A percentile compares a stretch with the other conserved stretches of the same genome.
Evolutionary conservation across 2,888 invertebrate genomes (phyloP).

Genomic region (Amphipyra tragopoginis): DNA sequence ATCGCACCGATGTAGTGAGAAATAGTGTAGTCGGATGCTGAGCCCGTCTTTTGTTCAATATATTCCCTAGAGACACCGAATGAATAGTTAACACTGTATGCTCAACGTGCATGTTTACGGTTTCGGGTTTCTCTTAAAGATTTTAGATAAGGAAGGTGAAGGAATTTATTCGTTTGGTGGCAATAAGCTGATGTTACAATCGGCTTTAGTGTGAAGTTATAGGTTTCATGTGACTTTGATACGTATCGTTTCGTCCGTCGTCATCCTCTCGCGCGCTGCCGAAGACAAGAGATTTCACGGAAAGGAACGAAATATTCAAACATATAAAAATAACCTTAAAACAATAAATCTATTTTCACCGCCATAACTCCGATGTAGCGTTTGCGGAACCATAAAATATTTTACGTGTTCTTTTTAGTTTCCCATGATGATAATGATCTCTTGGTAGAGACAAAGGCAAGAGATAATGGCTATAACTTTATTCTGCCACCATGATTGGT

Average conservation of each 20-base stretch:
- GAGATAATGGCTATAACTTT: constrained; percentile 32
- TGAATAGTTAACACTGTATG: constrained; percentile 87
- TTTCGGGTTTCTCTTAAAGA: constrained; percentile 89
- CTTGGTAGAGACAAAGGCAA: constrained; percentile 34
- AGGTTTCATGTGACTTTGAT: constrained; percentile 73
- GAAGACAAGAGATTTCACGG: constrained; percentile 17
- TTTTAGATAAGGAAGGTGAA: constrained; percentile 81
- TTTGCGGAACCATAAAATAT: constrained; percentile 52
- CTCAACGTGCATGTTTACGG: constrained; percentile 87
- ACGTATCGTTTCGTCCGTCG: constrained; percentile 59
- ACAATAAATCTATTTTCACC: constrained; percentile 54
- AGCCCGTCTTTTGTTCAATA: constrained; percentile 88
- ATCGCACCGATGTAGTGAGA: constrained; percentile 90
- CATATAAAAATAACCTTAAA: constrained; percentile 37
- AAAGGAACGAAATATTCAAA: constrained; percentile 33
- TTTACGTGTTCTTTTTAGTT: constrained; percentile 51
- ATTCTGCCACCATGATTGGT: constrained; percentile 46
- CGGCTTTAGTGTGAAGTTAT: constrained; percentile 79
- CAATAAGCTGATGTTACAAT: constrained; percentile 87
- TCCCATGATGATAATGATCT: constrained; percentile 47
- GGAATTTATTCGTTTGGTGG: constrained; percentile 87
- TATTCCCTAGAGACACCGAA: constrained; percentile 84
- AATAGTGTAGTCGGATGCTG: constrained; percentile 89
- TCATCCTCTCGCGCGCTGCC: constrained; percentile 31
- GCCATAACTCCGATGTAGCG: constrained; percentile 39